Percentiles rank a stretch among this genome's conserved stretches.
Conservation (phyloP, 2,888 invertebrate species). For the Cataglyphis livida region DNA sequence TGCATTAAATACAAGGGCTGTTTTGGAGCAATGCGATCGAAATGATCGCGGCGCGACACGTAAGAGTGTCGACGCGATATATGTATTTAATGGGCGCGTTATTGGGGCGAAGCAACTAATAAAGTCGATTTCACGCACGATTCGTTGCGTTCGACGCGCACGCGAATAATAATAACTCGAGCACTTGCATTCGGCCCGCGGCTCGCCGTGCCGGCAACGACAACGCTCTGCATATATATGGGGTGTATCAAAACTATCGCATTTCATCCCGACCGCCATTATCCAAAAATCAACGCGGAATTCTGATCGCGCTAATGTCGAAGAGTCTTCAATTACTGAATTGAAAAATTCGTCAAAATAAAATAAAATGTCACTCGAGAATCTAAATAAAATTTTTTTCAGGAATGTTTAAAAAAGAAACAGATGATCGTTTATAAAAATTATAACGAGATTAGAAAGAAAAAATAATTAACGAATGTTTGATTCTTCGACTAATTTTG, state of each 20-base stretch:
- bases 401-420: neutral
- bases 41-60: conserved; percentile 42
- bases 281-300: neutral
- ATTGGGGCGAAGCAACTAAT: conserved; percentile 77
- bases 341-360: neutral
- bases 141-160: conserved; percentile 77
- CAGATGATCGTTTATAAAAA: neutral
- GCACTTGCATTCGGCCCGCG: conserved; percentile 55
- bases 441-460: neutral
- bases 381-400: neutral
- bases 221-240: conserved; percentile 68
- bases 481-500: neutral
- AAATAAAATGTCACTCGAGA: neutral
- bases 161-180: conserved; percentile 71
- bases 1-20: conserved; percentile 60
- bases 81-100: conserved; percentile 69
- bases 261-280: neutral
- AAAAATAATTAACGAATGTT: neutral
- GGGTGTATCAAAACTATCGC: conserved; percentile 7
- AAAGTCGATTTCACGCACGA: conserved; percentile 84
- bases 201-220: conserved; percentile 53
- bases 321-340: neutral
- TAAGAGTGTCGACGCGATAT: conserved; percentile 58
- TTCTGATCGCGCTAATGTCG: neutral
- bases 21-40: conserved; percentile 39